Base-by-base conservation (phyloP, 2,113 vertebrate genomes). In the Oncorhynchus mykiss region DNA sequence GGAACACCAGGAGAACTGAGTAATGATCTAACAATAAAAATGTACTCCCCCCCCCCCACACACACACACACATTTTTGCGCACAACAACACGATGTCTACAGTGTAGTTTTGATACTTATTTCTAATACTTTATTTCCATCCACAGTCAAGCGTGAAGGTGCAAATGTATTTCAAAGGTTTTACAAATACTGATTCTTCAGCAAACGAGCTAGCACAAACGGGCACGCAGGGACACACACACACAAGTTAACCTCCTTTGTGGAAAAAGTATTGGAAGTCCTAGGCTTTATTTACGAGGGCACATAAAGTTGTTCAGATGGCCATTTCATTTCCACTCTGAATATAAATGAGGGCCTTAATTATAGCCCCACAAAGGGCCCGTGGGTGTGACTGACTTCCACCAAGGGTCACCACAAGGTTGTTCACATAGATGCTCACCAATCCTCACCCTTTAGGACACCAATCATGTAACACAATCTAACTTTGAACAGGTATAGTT, bases 291-390 rank as follows among this genome's bases (percentile, higher is more conserved):
- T 70, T 73, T 66, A 45, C 45, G 34, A 31, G 68, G 8, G 34
- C 34, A 13, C 66, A 66, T 77, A 57, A 77, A 81, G 65, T 73
- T 69, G 18, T 66, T 73, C 13, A 73, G 80, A 91, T 88, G 84
- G 92, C 88, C 90, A 84, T 91, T 93, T 93, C 54, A 93, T 93
- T 93, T 94, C 92, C 85, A 87, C 88, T 87, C 92, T 93, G 91
- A 93, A 92, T 89, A 88, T 88, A 91, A 93, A 92, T 93, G 93
- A 91, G 91, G 89, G 89, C 85, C 90, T 86, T 91, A 92, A 90
- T 85, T 73, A 74, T 45, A 12, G 39, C 84, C 74, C 82, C 80
- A 94, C 92, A 95, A 93, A 93, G 82, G 76, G 77, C 88, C 87
- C 86, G 72, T 82, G 84, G 84, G 92, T 90, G 86, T 87, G 83